Base-by-base conservation (phyloP, 2,888 invertebrate species). In the Amiota mariae region DNA sequence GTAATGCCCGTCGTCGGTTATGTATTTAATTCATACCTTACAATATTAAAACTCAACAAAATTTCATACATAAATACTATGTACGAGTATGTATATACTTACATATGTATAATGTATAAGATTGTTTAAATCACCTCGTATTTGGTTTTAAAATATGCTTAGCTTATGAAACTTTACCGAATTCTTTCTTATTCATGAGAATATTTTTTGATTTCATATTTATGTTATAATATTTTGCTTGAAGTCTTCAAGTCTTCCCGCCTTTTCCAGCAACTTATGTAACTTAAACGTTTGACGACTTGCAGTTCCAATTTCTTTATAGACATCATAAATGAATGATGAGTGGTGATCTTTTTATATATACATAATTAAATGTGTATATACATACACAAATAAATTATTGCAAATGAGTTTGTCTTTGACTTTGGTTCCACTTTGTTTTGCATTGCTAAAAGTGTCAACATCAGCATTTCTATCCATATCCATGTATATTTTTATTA, bases 301-400 rank as follows among this genome's bases (percentile, higher is more conserved):
- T 20, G 59, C 20, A 59, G 59, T 59, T 59, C 18, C 24, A 74
- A 74, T 80, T 80, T 77, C 80, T 80, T 73, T 80, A 54, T 70
- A 79, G 72, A 18, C 18, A 20, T 20, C 59, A 59, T 59, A 18
- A 15, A 8, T 54, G 8, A 8, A 8, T 54, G 2, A 8, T 54
- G 8, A 8, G 1, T 54, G 2, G 13, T 54, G 54, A 8, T 54
- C 8, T 54, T 54, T 54, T 54, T 54, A 54, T 54, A 15, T n/a
- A 54, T n/a, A n/a, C 54, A 59, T 59, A 18, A 59, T 20, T 59
- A 59, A 20, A 4, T 13, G 2, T 10, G 57, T 8, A 57, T 57
- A 15, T 1, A 15, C 1, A 4, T 51, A 51, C 4, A 51, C 11
- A 51, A 51, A 24, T 24, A 24, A 24, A 24, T 24, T 24, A 24